Evolutionary conservation across 2,797 vertebrate species (phyloP), one percentile per base, ranked within the genome.

Genomic region (Characodon lateralis): DNA sequence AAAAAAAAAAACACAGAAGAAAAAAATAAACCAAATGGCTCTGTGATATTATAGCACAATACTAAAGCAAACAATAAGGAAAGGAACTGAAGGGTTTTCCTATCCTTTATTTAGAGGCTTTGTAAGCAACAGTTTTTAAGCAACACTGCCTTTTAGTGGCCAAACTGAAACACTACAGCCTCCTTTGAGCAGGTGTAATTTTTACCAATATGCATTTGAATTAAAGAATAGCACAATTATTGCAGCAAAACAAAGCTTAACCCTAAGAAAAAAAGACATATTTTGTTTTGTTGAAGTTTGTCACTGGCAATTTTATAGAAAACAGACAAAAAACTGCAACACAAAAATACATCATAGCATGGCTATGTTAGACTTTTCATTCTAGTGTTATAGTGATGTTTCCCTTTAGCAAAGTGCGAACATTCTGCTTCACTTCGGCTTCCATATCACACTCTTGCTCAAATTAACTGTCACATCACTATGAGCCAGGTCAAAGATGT

Each of bases 91-190:
- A 51, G 18, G 18, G 2, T 58, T 58, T 58, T n/a, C 24, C n/a
- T 2, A 6, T 41, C 6, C 3, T 48, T n/a, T n/a, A 46, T 46
- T 14, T n/a, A 68, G n/a, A 28, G 41, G 24, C 6, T n/a, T 69
- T 46, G 26, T 13, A 7, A 5, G 39, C 14, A 18, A n/a, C 51
- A 72, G 22, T 24, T 24, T 43, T 26, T 6, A 14, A 31, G 59
- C 80, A 59, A 22, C 61, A 59, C 70, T 79, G 73, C 76, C 79
- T 4, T 51, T 1, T 0, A 70, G 86, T 87, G 89, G 87, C 35
- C 48, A 81, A 2, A 18, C 0, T 9, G 12, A 63, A n/a, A 35
- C 70, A 75, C 6, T 65, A 0, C 72, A 74, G 59, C 5, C 24
- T 68, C 22, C 39, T n/a, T n/a, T 43, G 22, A n/a, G 39, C 22